Evolutionary conservation across 2,797 vertebrate genomes (phyloP), one percentile per base, ranked within the genome.

Genomic region (Gouania willdenowi): DNA sequence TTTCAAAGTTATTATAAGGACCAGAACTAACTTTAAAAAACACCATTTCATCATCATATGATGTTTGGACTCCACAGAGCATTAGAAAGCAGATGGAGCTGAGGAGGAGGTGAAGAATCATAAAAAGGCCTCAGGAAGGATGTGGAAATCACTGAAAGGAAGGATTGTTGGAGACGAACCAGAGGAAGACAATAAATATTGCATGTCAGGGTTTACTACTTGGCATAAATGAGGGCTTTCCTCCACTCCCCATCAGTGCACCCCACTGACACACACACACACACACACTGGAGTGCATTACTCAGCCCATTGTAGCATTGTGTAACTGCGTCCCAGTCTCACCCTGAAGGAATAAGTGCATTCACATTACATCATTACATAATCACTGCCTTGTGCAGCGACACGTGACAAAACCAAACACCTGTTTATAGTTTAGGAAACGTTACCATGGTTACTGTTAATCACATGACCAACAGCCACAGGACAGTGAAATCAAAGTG

Each of bases 171-270:
- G 41, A 22, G 32, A 36, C 9, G 32, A 29, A 26, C 6, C 8
- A 41, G 9, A 11, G 7, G 36, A 18, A 33, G 12, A n/a, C n/a
- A n/a, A 71, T 83, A 43, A 79, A 85, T 81, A 71, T 73, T 83
- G 39, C 36, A 81, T 60, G 12, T 44, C 8, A 28, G 45, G 17
- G 70, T 80, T 76, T 76, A 78, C 75, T 66, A 70, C 71, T 75
- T 73, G 71, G 66, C 30, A 45, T 48, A 71, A 54, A 42, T 24
- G 7, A 53, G 65, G 56, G 60, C 39, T 79, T 71, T 52, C 69
- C 67, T 66, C 19, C 42, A 14, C 38, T 12, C 41, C 37, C 24
- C 10, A 26, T 47, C 24, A 47, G 42, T 47, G 45, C 47, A 66
- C 28, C 49, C 52, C 29, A 20, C 50, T 44, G 52, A 51, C 58